Evolutionary conservation across 2,113 vertebrate genomes (phyloP).

Genomic region (Erinaceus europaeus): DNA sequence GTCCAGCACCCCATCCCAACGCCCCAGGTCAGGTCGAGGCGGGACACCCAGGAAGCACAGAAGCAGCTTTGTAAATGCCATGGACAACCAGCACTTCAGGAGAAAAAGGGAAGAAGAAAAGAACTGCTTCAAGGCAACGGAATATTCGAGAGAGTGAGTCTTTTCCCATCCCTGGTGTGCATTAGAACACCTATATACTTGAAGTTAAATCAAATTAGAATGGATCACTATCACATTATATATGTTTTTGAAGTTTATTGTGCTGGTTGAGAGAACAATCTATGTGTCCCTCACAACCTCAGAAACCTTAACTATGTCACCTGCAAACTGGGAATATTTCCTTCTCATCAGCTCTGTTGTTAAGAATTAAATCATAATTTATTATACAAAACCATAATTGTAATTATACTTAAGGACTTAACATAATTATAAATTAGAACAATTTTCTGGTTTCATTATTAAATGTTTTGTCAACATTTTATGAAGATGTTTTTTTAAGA

Average conservation of each 20-base stretch:
- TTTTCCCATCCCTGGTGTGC: too few species aligned
- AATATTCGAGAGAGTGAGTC: not conserved
- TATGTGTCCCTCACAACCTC: slow-evolving; percentile 36
- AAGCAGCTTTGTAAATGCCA: not conserved
- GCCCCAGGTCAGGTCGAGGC: slow-evolving; percentile 49
- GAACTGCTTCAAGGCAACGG: slow-evolving; percentile 54
- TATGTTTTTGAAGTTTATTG: too few species aligned
- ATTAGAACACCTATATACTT: too few species aligned
- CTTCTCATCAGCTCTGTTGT: not conserved
- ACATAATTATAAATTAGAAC: slow-evolving; percentile 25
- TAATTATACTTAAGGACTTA: too few species aligned
- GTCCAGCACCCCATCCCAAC: not conserved
- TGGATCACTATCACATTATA: too few species aligned
- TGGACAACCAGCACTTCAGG: not conserved
- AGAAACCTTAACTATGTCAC: slow-evolving; percentile 13
- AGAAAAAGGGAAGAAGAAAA: not conserved
- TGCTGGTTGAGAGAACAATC: not conserved
- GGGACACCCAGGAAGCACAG: slow-evolving; percentile 68
- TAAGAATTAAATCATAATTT: not conserved
- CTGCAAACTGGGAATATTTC: slow-evolving; percentile 15
- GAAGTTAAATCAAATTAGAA: too few species aligned
- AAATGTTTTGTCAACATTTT: slow-evolving; percentile 18
- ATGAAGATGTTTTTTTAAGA: not conserved
- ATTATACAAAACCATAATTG: too few species aligned
- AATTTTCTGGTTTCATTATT: slow-evolving; percentile 24